These are phyloP conservation scores for Mormyrops boulengeri DNA, from an alignment of 2,797 vertebrate genomes.

Conservation along the genomic window DNA sequence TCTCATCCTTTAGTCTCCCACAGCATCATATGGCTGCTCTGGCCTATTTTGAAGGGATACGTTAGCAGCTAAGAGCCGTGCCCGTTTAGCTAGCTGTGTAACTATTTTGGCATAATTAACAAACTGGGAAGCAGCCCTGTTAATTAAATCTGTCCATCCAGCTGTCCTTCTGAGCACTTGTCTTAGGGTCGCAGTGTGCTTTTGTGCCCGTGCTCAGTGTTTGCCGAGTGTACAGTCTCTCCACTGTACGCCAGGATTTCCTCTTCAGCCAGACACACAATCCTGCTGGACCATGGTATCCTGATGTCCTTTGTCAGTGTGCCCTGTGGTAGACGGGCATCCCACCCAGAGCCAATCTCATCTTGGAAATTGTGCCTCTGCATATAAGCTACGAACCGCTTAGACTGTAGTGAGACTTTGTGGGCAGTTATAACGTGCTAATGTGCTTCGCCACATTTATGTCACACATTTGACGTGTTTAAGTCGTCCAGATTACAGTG, in stretches of 20 bases:
- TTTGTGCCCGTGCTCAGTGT: not conserved
- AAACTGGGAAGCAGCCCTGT: not conserved
- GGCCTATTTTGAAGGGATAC: not conserved
- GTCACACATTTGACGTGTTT: not conserved
- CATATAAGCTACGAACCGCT: not conserved
- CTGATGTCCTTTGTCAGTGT: not conserved
- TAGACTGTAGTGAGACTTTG: not conserved
- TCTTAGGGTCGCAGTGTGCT: no score
- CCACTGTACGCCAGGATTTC: not conserved
- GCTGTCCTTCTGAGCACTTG: no score
- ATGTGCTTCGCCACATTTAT: not conserved
- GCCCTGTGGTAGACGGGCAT: not conserved
- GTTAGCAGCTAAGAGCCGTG: not conserved
- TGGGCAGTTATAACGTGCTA: not conserved
- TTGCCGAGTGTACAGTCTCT: not conserved
- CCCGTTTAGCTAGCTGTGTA: not conserved
- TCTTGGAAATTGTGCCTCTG: not conserved
- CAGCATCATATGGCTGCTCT: not conserved
- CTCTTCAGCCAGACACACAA: not conserved
- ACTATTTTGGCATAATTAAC: not conserved
- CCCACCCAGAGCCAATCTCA: not conserved
- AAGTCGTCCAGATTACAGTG: not conserved
- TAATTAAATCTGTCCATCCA: not conserved
- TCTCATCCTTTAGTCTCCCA: not conserved
- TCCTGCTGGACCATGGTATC: not conserved